phyloP scores from a whole-genome alignment of 2,113 vertebrate species.

The Galemys pyrenaicus region DNA sequence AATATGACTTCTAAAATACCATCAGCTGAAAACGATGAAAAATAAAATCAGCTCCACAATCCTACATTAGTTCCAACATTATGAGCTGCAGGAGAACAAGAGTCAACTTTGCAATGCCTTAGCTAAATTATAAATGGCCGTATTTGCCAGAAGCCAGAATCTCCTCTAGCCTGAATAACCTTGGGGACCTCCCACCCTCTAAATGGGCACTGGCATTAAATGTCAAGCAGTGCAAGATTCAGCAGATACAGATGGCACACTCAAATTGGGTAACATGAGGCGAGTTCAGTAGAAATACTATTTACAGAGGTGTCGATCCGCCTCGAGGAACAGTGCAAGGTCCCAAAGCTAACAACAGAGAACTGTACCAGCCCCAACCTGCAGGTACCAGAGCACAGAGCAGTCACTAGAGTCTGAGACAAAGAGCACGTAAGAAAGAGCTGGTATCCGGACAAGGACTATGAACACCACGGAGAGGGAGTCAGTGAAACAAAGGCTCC shows the following conservation, averaged over 20 bases:
- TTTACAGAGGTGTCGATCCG: neutral
- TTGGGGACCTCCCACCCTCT: neutral
- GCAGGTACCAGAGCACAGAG: neutral
- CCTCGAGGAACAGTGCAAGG: neutral
- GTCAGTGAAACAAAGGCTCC: neutral
- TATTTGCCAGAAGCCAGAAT: neutral
- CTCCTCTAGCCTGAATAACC: neutral
- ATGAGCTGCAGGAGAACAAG: neutral
- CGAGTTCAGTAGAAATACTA: neutral
- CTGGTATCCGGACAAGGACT: neutral
- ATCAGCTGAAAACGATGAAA: neutral
- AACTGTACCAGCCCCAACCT: neutral
- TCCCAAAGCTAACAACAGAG: neutral
- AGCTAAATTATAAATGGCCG: neutral
- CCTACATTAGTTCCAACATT: neutral
- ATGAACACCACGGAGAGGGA: neutral
- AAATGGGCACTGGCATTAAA: neutral
- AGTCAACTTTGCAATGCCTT: neutral
- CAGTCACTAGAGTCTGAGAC: neutral
- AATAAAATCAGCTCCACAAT: neutral
- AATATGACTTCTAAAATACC: neutral
- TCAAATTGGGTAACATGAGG: neutral
- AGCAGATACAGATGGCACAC: neutral
- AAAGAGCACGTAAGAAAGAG: neutral
- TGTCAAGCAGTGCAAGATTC: neutral